Percentiles rank a stretch among this genome's conserved stretches.
Conservation (phyloP, 2,113 vertebrate genomes). For the Tauraco erythrolophus region DNA sequence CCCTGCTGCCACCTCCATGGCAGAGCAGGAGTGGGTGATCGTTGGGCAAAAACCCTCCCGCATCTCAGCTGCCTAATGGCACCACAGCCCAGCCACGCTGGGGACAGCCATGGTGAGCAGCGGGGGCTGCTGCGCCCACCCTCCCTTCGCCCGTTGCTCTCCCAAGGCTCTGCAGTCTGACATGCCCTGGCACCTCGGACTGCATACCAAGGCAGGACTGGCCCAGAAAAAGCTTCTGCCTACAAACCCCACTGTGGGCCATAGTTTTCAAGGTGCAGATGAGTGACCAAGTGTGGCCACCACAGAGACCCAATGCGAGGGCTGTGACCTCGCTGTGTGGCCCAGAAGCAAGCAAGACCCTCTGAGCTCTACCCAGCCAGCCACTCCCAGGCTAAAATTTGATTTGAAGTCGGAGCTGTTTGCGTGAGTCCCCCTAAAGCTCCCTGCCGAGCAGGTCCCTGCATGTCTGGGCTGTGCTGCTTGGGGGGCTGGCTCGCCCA, state of each 20-base stretch:
- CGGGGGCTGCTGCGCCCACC: neutral
- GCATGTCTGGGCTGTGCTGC: neutral
- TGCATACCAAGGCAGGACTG: neutral
- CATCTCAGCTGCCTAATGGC: neutral
- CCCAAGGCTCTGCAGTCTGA: neutral
- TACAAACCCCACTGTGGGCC: neutral
- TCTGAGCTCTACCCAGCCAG: neutral
- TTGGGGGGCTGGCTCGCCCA: neutral
- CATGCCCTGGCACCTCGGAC: neutral
- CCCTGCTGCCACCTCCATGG: neutral
- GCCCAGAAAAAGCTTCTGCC: neutral
- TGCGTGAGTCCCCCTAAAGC: neutral
- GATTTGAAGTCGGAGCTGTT: neutral
- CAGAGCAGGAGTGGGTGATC: neutral
- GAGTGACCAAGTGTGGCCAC: neutral
- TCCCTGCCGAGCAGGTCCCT: neutral
- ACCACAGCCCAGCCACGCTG: fast-evolving
- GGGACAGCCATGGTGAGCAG: neutral
- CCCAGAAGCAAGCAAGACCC: neutral
- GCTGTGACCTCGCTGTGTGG: neutral
- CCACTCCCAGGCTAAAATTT: neutral
- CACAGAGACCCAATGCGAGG: fast-evolving
- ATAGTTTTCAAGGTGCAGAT: neutral
- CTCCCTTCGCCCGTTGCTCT: neutral
- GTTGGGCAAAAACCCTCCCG: fast-evolving